Conservation (phyloP, 1,140 invertebrate species). For the Nasonia giraulti region DNA sequence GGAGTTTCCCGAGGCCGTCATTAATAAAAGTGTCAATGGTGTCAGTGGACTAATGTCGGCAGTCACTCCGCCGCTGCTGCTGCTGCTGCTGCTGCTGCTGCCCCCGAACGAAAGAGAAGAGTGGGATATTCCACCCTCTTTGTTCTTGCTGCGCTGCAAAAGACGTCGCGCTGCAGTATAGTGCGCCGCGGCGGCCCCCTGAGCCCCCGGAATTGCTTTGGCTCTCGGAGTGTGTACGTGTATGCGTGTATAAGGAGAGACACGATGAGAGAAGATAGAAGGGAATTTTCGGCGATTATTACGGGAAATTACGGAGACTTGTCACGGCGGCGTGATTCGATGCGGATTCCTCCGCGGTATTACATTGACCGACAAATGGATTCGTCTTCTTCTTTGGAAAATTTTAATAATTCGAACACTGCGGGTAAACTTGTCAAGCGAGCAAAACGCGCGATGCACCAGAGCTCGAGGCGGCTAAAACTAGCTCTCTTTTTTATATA, state of each 20-base stretch:
- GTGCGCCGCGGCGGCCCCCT: conserved; percentile 2
- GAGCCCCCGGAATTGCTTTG: conserved; percentile 24
- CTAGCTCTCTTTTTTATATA: not conserved
- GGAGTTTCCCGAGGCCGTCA: conserved; percentile 63
- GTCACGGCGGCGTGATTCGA: conserved; percentile 45
- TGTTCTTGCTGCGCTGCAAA: conserved; percentile 20
- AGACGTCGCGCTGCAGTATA: not conserved
- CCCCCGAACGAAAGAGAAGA: not conserved
- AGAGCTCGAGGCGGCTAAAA: not conserved
- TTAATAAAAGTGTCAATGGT: conserved; percentile 74
- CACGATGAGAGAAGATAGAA: not conserved
- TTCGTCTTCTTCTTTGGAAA: not conserved
- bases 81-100: conserved; percentile 14
- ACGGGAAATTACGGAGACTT: conserved; percentile 45
- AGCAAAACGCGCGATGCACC: conserved; percentile 40
- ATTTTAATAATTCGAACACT: not conserved
- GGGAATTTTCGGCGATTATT: conserved; percentile 45
- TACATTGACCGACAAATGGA: not conserved
- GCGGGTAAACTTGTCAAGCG: not conserved
- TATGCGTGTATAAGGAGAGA: not conserved
- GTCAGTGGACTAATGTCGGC: conserved; percentile 72
- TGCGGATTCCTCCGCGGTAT: not conserved
- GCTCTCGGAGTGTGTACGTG: not conserved
- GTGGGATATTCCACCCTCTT: conserved; percentile 58
- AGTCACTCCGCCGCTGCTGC: conserved; percentile 61